A percentile compares a stretch with the other conserved stretches of the same genome.
Conservation (phyloP, 2,888 invertebrate species). For the Drosophila fungiperda region DNA sequence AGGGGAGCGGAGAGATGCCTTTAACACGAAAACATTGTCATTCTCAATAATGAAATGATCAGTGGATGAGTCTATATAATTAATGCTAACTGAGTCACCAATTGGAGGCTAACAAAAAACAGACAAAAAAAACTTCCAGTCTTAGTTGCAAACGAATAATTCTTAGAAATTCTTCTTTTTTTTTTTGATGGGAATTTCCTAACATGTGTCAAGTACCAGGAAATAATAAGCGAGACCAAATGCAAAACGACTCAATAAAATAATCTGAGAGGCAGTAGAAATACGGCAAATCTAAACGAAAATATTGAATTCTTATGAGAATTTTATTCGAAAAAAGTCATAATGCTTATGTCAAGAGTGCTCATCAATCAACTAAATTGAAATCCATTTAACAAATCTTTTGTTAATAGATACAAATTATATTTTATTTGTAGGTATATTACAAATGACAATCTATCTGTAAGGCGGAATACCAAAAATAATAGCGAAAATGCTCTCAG, state of each 20-base stretch:
- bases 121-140: neutral
- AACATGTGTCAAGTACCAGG: conserved; percentile 16
- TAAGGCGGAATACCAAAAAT: neutral
- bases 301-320: neutral
- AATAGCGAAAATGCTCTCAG: neutral
- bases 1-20: neutral
- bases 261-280: neutral
- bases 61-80: conserved; percentile 49
- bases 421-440: neutral
- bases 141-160: conserved; percentile 12
- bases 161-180: conserved; percentile 15
- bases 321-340: neutral
- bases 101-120: conserved; percentile 23
- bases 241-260: conserved; percentile 20
- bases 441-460: neutral
- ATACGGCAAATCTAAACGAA: neutral
- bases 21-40: conserved; percentile 22
- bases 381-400: neutral
- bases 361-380: neutral
- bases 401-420: neutral
- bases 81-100: conserved; percentile 68
- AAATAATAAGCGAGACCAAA: neutral
- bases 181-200: conserved; percentile 34
- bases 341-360: neutral
- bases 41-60: conserved; percentile 25